Evolutionary conservation across 2,113 vertebrate species (phyloP), one percentile per base, ranked within the genome.

Genomic region (Antechinus stuartii): DNA sequence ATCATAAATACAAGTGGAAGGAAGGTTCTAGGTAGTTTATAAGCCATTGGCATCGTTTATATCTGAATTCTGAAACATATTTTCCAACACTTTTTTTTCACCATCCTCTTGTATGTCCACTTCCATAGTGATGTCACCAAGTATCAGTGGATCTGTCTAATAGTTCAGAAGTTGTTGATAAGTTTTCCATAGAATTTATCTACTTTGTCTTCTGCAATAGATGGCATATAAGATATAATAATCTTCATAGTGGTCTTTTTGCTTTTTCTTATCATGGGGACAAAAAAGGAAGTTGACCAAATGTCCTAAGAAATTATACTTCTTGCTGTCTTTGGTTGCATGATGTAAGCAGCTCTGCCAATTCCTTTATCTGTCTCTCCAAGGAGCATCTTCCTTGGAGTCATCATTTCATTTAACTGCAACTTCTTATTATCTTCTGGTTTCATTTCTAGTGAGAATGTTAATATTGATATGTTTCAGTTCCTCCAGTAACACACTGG

Each of bases 391-490:
- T 76, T 76, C 68, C 68, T 76, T 76, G 35, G n/a, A 76, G 6
- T 42, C 35, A 76, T 76, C 16, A 35, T 76, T 76, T n/a, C 68
- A 76, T 76, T 76, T 76, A 76, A 76, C 16, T 76, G 35, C 68
- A 76, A 76, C 68, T 76, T 76, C 68, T 76, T 42, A 76, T 42
- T 76, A 42, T 42, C 68, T 76, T 76, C 68, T 42, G 35, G 68
- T 76, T 76, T 76, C 68, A 76, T 76, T 76, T 76, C n/a, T 76
- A 76, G 68, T 42, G n/a, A 76, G 68, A 76, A 76, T 76, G 68
- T 76, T 76, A 76, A 76, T 76, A 76, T 42, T n/a, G n/a, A 76
- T 76, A 76, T n/a, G 35, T 16, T 42, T 76, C 68, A 76, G 68
- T 76, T 42, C 68, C 68, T 76, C n/a, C 61, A n/a, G 10, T 68